Conservation (phyloP, 2,113 vertebrate species). For the Scytalopus superciliaris region DNA sequence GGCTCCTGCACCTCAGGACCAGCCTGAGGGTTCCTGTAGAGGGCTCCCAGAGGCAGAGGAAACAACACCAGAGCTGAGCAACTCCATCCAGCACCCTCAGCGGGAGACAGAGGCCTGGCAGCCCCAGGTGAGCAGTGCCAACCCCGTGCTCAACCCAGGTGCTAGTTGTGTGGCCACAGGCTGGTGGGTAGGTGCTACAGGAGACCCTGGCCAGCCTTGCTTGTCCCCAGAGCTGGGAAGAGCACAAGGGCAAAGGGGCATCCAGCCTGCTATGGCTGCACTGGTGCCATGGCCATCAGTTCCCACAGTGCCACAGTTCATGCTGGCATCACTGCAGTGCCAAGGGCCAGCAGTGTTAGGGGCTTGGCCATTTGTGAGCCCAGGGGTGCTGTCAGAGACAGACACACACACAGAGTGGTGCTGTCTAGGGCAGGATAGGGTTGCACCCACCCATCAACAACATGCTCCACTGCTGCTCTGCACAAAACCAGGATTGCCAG, state of each 20-base stretch:
- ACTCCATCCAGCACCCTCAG: background rate
- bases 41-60: constrained; percentile 43
- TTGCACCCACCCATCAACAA: background rate
- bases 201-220: background rate
- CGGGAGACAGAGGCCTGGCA: constrained; percentile 37
- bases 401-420: background rate
- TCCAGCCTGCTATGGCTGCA: background rate
- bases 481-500: background rate
- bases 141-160: background rate
- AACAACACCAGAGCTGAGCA: constrained; percentile 41
- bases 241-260: background rate
- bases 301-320: background rate
- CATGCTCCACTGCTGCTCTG: background rate
- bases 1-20: constrained; percentile 29
- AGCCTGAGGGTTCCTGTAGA: constrained; percentile 53
- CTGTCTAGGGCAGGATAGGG: background rate
- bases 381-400: background rate
- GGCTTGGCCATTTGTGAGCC: background rate
- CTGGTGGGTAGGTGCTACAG: background rate
- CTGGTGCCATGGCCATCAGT: background rate
- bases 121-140: constrained; percentile 40
- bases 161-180: fast-evolving
- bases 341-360: background rate
- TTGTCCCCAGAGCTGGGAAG: background rate
- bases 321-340: background rate